Base-by-base conservation (phyloP, 2,888 invertebrate species). In the Dasysyrphus albostriatus region DNA sequence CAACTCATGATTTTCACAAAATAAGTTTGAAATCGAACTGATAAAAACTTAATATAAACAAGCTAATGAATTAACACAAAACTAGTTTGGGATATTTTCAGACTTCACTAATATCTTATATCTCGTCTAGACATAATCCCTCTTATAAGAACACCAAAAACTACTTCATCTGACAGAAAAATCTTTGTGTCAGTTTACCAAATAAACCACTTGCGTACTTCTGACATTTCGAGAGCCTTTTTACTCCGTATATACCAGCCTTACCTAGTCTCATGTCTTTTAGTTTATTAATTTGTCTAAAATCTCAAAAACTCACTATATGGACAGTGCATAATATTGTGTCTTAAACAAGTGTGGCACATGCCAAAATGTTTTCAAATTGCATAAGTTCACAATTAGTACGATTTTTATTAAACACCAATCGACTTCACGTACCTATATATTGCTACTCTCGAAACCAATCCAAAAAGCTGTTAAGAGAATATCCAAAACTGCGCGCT, bases 361-460 rank as follows among this genome's bases (percentile, higher is more conserved):
- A 69, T 63, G 61, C 54, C 47, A 56, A 56, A 73, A 34, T 44
- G 39, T 34, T 39, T 39, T 39, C 34, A 8, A 58, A 54, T 87
- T 83, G 87, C 87, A 87, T 87, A 87, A 87, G 78, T 72, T 76
- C 24, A 72, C 87, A 87, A 79, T 87, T 87, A 83, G 83, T 67
- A 70, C 32, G 59, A 42, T 47, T 81, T 67, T 19, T 39, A 59
- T 19, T 77, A 29, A 79, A 49, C 42, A 56, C 32, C 56, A 29
- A 54, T 24, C 9, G 10, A 10, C 16, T 19, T 6, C n/a, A 51
- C 8, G 4, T 49, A 10, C 12, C 14, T 14, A 54, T 16, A 49
- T 9, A 2, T 9, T 1, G 2, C 1, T 49, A 5, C 56, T 56
- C 73, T 16, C 54, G 37, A 49, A 54, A 24, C 61, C 49, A 14